phyloP scores from a whole-genome alignment of 1,140 invertebrate species.

The Plectrocnemia conspersa region DNA sequence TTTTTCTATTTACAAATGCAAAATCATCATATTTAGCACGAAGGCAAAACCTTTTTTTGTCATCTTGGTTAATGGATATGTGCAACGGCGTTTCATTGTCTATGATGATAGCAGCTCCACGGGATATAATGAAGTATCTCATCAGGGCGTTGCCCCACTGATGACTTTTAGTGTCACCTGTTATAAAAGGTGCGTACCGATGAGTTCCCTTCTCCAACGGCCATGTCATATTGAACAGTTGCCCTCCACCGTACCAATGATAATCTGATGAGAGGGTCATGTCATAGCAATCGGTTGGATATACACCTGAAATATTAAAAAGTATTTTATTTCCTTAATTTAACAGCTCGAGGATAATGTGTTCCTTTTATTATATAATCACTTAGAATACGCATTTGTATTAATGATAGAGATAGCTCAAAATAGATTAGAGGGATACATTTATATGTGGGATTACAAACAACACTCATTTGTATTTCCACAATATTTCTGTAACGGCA shows the following conservation, averaged over 20 bases:
- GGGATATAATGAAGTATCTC: conserved; percentile 78
- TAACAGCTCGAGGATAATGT: background rate
- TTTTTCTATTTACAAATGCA: conserved; percentile 66
- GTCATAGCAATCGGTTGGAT: conserved; percentile 79
- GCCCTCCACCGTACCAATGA: conserved; percentile 79
- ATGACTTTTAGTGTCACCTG: conserved; percentile 68
- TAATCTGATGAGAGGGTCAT: conserved; percentile 57
- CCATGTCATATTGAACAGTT: conserved; percentile 71
- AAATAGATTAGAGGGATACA: background rate
- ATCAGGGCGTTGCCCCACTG: conserved; percentile 79
- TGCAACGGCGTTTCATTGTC: conserved; percentile 73
- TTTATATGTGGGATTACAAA: too few relatives aligned
- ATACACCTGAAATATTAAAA: conserved; percentile 44
- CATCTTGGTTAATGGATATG: conserved; percentile 64
- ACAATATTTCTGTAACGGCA: too few relatives aligned
- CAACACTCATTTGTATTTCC: too few relatives aligned
- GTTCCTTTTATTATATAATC: background rate
- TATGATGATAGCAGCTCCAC: conserved; percentile 74
- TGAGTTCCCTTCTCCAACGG: conserved; percentile 69
- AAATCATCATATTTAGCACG: conserved; percentile 72
- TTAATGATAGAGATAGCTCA: background rate
- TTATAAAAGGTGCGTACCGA: conserved; percentile 73
- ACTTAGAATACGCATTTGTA: background rate
- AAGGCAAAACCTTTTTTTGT: conserved; percentile 65
- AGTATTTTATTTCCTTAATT: background rate